phyloP scores from a whole-genome alignment of 2,888 invertebrate genomes.

The Diabrotica balteata region DNA sequence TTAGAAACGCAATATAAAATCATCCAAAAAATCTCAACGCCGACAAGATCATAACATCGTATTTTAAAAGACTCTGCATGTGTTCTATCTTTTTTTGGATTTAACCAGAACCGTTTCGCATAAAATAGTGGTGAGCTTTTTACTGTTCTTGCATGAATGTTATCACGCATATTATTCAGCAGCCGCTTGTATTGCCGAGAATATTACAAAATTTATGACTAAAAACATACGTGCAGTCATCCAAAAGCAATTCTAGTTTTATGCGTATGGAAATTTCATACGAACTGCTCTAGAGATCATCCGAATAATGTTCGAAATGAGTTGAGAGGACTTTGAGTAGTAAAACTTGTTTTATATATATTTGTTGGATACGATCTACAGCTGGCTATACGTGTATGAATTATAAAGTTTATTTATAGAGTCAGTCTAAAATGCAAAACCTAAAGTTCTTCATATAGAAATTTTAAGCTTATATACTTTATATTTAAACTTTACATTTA shows the following conservation, averaged over 20 bases:
- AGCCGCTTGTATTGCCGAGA: conserved; percentile 27
- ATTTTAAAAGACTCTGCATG: conserved; percentile 1
- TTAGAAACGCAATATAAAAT: too few relatives aligned
- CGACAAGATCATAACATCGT: neutral
- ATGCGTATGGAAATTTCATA: conserved; percentile 33
- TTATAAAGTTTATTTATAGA: too few relatives aligned
- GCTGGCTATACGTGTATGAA: conserved; percentile 3
- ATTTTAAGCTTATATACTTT: too few relatives aligned
- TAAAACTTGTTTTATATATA: conserved; percentile 23
- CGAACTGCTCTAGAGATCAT: conserved; percentile 22
- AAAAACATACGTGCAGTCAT: conserved; percentile 30
- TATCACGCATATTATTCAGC: conserved; percentile 31
- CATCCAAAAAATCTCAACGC: neutral
- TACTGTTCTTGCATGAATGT: conserved; percentile 27
- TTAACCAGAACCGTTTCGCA: conserved; percentile 11
- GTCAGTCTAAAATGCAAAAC: too few relatives aligned
- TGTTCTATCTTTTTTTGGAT: conserved; percentile 7
- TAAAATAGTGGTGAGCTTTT: conserved; percentile 25
- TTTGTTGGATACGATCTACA: neutral
- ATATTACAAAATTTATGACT: conserved; percentile 30
- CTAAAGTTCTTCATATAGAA: too few relatives aligned
- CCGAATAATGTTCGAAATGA: conserved; percentile 24
- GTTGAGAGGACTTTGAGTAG: conserved; percentile 12
- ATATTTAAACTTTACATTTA: too few relatives aligned
- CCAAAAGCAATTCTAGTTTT: conserved; percentile 28